phyloP scores from a whole-genome alignment of 2,888 invertebrate genomes.

The Acronicta psi region DNA sequence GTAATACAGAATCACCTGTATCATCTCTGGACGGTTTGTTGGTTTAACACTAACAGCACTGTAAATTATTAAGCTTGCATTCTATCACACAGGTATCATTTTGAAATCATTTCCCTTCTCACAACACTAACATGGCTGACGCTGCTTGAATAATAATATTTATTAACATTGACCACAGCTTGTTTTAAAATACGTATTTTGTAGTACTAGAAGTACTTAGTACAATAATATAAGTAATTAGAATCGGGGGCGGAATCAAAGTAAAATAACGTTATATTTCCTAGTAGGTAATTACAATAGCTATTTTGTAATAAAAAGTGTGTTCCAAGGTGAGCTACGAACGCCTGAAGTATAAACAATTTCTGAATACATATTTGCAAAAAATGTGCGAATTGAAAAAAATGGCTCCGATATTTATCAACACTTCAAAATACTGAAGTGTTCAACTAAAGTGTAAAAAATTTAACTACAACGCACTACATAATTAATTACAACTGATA shows the following conservation, averaged over 20 bases:
- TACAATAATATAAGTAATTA: conserved; percentile 6
- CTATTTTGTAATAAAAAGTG: conserved; percentile 5
- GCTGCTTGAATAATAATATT: conserved; percentile 50
- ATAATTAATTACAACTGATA: too few species aligned
- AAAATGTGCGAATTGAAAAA: conserved; percentile 12
- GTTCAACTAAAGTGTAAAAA: too few species aligned
- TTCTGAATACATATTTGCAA: conserved; percentile 12
- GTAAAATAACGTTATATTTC: background rate
- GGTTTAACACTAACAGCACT: conserved; percentile 71
- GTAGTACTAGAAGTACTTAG: conserved; percentile 24
- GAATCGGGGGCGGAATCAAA: conserved; percentile 17
- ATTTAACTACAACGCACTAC: too few species aligned
- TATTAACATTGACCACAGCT: conserved; percentile 37
- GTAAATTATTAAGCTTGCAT: conserved; percentile 65
- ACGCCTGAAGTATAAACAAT: conserved; percentile 12
- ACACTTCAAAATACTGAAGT: too few species aligned
- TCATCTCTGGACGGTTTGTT: conserved; percentile 86
- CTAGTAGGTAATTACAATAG: conserved; percentile 1
- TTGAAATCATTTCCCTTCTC: conserved; percentile 40
- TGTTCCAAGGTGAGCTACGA: conserved; percentile 26
- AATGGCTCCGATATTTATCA: conserved; percentile 1
- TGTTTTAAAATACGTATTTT: conserved; percentile 21
- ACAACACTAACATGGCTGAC: conserved; percentile 56
- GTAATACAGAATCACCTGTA: conserved; percentile 84
- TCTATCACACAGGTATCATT: conserved; percentile 49